phyloP scores from a whole-genome alignment of 2,888 invertebrate genomes.

The Coecobrya sp. region DNA sequence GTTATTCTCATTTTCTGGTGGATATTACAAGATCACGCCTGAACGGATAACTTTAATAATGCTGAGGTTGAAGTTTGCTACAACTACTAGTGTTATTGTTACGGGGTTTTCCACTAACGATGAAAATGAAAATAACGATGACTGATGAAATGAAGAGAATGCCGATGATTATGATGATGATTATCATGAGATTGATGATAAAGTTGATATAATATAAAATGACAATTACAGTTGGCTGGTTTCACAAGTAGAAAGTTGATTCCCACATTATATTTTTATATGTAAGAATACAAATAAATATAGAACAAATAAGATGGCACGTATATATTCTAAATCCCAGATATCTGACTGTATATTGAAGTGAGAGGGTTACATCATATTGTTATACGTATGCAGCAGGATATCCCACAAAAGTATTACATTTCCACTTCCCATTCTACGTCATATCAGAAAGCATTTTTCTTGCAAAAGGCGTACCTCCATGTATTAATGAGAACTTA shows the following conservation, averaged over 20 bases:
- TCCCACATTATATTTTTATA: background rate
- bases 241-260: conserved; percentile 64
- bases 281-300: no score
- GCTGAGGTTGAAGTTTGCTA: conserved; percentile 40
- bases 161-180: conserved; percentile 62
- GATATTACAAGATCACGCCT: conserved; percentile 59
- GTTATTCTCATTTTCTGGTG: conserved; percentile 40
- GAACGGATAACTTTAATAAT: conserved; percentile 69
- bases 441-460: background rate
- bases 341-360: background rate
- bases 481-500: conserved; percentile 56
- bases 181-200: conserved; percentile 66
- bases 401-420: conserved; percentile 18
- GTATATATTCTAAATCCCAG: no score
- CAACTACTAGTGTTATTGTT: conserved; percentile 18
- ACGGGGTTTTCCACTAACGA: background rate
- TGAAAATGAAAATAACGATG: conserved; percentile 55
- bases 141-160: background rate
- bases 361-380: background rate
- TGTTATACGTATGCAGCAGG: background rate
- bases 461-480: background rate
- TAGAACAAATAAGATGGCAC: no score
- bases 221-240: conserved; percentile 75
- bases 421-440: conserved; percentile 32
- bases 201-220: conserved; percentile 69